Conservation (phyloP, 1,140 invertebrate genomes). For the Panagrolaimus sp. region DNA sequence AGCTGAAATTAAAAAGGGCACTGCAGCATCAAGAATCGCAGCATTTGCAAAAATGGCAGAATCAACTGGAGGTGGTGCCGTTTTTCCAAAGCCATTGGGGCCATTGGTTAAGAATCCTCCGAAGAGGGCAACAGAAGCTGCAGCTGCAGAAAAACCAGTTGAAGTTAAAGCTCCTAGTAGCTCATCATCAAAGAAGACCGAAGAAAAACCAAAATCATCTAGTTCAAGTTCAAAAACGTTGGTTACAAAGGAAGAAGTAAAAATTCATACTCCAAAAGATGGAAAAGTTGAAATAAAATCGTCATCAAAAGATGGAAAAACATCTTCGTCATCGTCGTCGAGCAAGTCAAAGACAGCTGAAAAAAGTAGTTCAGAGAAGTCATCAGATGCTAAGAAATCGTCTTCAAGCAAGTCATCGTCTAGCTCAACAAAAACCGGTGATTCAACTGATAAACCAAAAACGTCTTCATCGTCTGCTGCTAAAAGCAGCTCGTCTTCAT, state of each 20-base stretch:
- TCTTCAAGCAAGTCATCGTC: background rate
- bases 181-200: no score
- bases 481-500: background rate
- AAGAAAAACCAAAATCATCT: background rate
- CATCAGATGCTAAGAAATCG: background rate
- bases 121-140: background rate
- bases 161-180: no score
- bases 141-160: background rate
- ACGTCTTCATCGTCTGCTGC: background rate
- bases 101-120: background rate
- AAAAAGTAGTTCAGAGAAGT: background rate
- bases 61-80: no score
- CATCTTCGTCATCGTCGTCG: background rate
- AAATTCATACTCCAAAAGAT: background rate
- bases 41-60: conserved; percentile 6
- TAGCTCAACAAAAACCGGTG: background rate
- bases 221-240: background rate
- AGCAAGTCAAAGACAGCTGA: background rate
- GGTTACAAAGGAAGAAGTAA: background rate
- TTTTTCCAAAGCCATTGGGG: no score
- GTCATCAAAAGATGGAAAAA: background rate
- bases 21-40: conserved; percentile 19
- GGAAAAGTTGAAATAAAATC: background rate
- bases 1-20: conserved; percentile 27
- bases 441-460: conserved; percentile 3